phyloP scores from a whole-genome alignment of 2,113 vertebrate genomes.

The Myxocyprinus asiaticus region DNA sequence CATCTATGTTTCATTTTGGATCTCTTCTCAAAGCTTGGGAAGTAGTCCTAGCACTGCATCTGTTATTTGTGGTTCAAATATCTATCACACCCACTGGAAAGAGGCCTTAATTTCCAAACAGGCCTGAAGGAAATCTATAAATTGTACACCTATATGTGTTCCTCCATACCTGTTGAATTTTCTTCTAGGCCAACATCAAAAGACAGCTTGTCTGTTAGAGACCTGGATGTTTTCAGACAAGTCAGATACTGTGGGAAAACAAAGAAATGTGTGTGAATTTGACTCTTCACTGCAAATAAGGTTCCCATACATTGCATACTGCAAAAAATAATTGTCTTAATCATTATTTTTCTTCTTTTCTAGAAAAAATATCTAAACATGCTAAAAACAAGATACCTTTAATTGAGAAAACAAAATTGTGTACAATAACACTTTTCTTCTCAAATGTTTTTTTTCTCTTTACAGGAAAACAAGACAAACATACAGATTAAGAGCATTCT shows the following conservation, averaged over 20 bases:
- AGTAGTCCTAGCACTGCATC: conserved; percentile 23
- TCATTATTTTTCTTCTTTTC: too few relatives aligned
- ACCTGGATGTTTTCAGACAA: conserved; percentile 94
- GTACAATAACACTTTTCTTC: too few relatives aligned
- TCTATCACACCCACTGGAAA: not conserved
- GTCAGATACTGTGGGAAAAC: conserved; percentile 85
- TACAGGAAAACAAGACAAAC: too few relatives aligned
- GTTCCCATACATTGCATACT: not conserved
- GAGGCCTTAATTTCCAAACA: not conserved
- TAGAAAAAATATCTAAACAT: too few relatives aligned
- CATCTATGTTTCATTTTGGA: conserved; percentile 43
- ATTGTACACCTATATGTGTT: not conserved
- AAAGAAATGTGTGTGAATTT: conserved; percentile 9
- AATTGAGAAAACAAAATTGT: too few relatives aligned
- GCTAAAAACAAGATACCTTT: too few relatives aligned
- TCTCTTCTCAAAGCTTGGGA: conserved; percentile 14
- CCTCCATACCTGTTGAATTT: conserved; percentile 82
- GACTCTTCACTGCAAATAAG: not conserved
- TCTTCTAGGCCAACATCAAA: conserved; percentile 95
- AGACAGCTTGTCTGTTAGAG: conserved; percentile 95
- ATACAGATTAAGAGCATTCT: not conserved
- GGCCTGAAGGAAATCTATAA: not conserved
- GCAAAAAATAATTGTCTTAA: too few relatives aligned
- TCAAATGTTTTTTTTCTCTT: too few relatives aligned
- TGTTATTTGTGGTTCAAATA: conserved; percentile 38